Conservation (phyloP, 2,113 vertebrate species). For the Origma solitaria region DNA sequence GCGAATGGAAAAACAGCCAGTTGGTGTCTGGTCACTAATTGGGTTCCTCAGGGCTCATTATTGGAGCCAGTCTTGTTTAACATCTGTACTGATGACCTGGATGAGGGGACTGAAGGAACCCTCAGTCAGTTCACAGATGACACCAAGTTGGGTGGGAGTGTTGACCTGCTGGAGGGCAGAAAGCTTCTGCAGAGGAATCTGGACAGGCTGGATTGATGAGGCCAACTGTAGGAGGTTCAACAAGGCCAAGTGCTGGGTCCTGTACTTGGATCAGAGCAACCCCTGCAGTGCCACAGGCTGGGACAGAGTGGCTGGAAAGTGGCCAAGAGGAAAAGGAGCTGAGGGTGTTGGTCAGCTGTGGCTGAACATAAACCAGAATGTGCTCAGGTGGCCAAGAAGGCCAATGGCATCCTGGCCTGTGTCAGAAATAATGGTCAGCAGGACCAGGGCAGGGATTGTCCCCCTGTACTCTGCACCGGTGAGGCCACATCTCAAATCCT, state of each 20-base stretch:
- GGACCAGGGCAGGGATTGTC: rapidly evolving
- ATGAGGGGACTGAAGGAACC: background rate
- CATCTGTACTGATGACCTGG: background rate
- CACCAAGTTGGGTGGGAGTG: too few relatives aligned
- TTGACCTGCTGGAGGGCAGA: background rate
- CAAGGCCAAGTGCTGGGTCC: too few relatives aligned
- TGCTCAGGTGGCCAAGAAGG: background rate
- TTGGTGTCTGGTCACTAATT: background rate
- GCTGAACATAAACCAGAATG: background rate
- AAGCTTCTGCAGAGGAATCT: background rate
- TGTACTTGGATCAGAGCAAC: background rate
- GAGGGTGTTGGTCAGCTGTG: rapidly evolving
- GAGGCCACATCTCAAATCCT: background rate
- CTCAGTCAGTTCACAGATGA: background rate
- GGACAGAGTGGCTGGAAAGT: background rate
- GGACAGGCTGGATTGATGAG: background rate
- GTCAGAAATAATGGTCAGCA: background rate
- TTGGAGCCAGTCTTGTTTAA: background rate
- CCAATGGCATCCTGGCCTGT: background rate
- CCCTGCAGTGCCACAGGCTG: background rate
- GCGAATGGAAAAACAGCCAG: too few relatives aligned
- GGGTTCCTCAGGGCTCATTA: background rate
- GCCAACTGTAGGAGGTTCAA: rapidly evolving
- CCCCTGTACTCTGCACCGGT: background rate
- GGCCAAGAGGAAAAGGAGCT: background rate